Evolutionary conservation across 2,888 invertebrate genomes (phyloP), one percentile per base, ranked within the genome.

Genomic region (Tanypteryx hageni): DNA sequence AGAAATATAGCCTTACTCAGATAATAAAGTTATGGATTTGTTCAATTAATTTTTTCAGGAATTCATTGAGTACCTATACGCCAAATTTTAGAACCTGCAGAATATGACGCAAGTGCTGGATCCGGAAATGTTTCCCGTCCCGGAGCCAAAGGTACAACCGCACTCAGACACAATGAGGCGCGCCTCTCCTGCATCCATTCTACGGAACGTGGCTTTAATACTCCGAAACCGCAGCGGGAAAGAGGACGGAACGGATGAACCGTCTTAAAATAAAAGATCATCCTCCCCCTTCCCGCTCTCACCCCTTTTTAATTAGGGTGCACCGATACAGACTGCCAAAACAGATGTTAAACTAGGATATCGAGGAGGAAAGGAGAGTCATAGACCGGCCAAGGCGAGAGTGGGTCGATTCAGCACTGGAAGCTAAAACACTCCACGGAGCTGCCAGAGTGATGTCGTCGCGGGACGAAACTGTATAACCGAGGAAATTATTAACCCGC

Each of bases 311-410:
- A 76, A 76, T 76, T 76, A 76, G 76, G 13, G 11, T 76, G 76
- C 76, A 76, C 76, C 27, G 27, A 76, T 76, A 76, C 22, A 11
- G 76, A 13, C 22, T 76, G 76, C 76, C 76, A 76, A 76, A 76
- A 76, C 76, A 76, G 76, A 76, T 76, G 76, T 76, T 76, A 76
- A 76, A 76, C 76, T 76, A 4, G 76, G 76, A 76, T 27, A 76
- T 27, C 76, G 22, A 10, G 76, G 76, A 76, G 22, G n/a, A 27
- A 76, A 76, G 27, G 27, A 44, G 44, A 44, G 44, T 44, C 44
- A 44, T 44, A 76, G 22, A 11, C 27, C 27, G 76, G 76, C 76
- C 44, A 44, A 44, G 44, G 44, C 44, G 44, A 44, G 44, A 76
- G 76, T 10, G 76, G 76, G 76, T 27, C 13, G 22, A 76, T 27